Percentiles rank a stretch among this genome's conserved stretches.
These are phyloP conservation scores for Ceratina japonica DNA, from an alignment of 1,140 invertebrate species.

Conservation along the genomic window DNA sequence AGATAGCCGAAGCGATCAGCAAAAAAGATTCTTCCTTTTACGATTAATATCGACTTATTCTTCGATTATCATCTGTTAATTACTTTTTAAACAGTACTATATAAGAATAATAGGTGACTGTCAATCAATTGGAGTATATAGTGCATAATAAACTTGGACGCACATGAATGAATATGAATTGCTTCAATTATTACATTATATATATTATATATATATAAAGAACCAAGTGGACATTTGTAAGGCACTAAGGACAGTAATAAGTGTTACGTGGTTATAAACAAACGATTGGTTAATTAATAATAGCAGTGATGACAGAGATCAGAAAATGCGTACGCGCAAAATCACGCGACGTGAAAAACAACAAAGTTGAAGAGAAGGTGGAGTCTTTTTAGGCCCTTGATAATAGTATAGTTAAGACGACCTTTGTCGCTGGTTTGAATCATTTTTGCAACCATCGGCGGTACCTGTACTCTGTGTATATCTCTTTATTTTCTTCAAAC, in stretches of 20 bases:
- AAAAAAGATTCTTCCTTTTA: not conserved
- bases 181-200: conserved; percentile 62
- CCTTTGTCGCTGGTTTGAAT: conserved; percentile 64
- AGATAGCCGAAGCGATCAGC: conserved; percentile 4
- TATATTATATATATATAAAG: conserved; percentile 45
- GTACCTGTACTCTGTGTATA: conserved; percentile 74
- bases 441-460: conserved; percentile 57
- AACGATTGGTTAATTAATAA: conserved; percentile 49
- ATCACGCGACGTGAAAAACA: conserved; percentile 3
- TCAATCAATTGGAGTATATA: conserved; percentile 40
- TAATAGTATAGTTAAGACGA: conserved; percentile 56
- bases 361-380: not conserved
- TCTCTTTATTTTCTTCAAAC: conserved; percentile 70
- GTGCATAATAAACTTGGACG: conserved; percentile 60
- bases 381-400: conserved; percentile 54
- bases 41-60: not conserved
- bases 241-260: conserved; percentile 64
- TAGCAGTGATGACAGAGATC: conserved; percentile 36
- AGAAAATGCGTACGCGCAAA: not conserved
- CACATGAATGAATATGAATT: conserved; percentile 62
- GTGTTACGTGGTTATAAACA: conserved; percentile 50
- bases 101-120: conserved; percentile 38
- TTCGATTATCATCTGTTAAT: conserved; percentile 17
- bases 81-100: conserved; percentile 25
- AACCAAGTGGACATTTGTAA: conserved; percentile 64